A percentile compares a stretch with the other conserved stretches of the same genome.
Conservation (phyloP, 2,797 vertebrate species). For the Denticeps clupeoides region DNA sequence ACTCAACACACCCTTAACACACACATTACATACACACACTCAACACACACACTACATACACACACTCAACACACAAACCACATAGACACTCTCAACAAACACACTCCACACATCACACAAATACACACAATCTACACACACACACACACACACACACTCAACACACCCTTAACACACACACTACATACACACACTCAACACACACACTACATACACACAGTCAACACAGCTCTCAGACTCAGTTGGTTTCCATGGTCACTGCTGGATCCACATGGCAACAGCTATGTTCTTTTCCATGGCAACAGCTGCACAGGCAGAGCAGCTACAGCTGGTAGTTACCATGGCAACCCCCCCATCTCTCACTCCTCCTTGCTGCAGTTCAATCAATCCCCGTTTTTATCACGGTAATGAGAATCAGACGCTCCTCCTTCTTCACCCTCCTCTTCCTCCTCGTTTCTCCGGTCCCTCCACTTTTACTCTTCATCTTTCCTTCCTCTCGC, state of each 20-base stretch:
- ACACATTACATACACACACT: too few species aligned
- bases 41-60: too few species aligned
- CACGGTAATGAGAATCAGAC: background rate
- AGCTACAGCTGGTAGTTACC: conserved; percentile 30
- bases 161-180: background rate
- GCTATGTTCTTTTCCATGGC: conserved; percentile 26
- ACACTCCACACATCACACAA: too few species aligned
- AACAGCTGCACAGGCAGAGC: conserved; percentile 28
- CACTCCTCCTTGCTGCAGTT: background rate
- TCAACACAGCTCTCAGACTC: background rate
- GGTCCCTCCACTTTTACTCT: background rate
- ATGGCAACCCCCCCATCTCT: conserved; percentile 12
- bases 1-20: too few species aligned
- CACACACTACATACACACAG: background rate
- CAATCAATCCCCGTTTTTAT: background rate
- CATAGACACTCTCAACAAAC: too few species aligned
- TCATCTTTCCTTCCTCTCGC: background rate
- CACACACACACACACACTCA: too few species aligned
- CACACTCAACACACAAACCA: too few species aligned
- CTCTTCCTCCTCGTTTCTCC: background rate
- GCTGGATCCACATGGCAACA: conserved; percentile 14
- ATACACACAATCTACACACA: too few species aligned
- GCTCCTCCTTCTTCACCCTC: background rate
- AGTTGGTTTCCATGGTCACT: background rate
- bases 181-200: too few species aligned